Evolutionary conservation across 2,888 invertebrate species (phyloP), one percentile per base, ranked within the genome.

Genomic region (Eulithis testata): DNA sequence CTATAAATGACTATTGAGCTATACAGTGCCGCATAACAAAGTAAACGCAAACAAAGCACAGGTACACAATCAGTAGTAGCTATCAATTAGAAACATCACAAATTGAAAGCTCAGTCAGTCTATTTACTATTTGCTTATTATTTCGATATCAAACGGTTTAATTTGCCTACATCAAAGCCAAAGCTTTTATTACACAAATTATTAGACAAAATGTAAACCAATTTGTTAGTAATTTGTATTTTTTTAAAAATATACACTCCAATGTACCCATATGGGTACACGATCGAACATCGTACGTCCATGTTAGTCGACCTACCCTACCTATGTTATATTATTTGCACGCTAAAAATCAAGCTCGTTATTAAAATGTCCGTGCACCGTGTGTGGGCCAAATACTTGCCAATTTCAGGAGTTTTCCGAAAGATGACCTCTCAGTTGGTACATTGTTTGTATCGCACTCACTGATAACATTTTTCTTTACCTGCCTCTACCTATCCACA

Each of bases 121-220:
- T 3, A 5, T 47, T 14, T 47, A 49, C 8, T 49, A 21, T 49
- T 49, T 49, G 21, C 21, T 21, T 49, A 7, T 21, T n/a, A 49
- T 49, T 49, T 49, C 11, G 9, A 21, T 49, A 49, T 49, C 49
- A 49, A 49, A 49, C 49, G 49, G 9, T 49, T 49, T 11, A 49
- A 49, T 49, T 49, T 49, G 49, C 21, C 4, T 21, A 21, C 8
- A 49, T 21, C 21, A 11, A 49, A 49, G 45, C 45, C 14, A 11
- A 47, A 47, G 0, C 49, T 21, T 21, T 21, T 21, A 21, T 21
- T 14, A 3, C 8, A 12, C 45, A 12, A 47, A 47, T 47, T 47
- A 47, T 12, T 12, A 7, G 6, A 47, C 12, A 47, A n/a, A n/a
- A n/a, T n/a, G n/a, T 21, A 9, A 49, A 21, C 9, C 49, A 49